These are phyloP conservation scores for Heliconius hewitsoni DNA, from an alignment of 1,140 invertebrate genomes.

Conservation along the genomic window DNA sequence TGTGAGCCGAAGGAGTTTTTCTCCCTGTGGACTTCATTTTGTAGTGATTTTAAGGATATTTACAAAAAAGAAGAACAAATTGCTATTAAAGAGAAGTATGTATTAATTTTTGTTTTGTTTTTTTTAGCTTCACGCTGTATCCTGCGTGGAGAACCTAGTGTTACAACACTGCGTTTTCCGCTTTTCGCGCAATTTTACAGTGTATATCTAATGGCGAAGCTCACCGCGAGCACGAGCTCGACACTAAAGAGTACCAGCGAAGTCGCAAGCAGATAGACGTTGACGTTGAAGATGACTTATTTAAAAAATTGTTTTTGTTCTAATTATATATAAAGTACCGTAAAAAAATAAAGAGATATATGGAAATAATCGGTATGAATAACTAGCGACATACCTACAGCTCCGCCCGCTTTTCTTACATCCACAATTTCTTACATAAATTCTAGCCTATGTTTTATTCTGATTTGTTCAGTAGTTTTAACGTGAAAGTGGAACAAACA, in stretches of 20 bases:
- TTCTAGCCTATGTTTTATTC: too few relatives aligned
- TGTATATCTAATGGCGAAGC: background rate
- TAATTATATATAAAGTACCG: too few relatives aligned
- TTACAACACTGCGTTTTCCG: background rate
- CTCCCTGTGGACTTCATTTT: conserved; percentile 93
- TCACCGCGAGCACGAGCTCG: background rate
- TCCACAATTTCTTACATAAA: too few relatives aligned
- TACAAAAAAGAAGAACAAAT: conserved; percentile 96
- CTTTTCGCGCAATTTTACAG: background rate
- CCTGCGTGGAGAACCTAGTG: background rate
- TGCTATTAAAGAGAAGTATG: conserved; percentile 91
- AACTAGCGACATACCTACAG: too few relatives aligned
- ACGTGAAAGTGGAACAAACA: too few relatives aligned
- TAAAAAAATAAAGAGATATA: too few relatives aligned
- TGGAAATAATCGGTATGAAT: too few relatives aligned
- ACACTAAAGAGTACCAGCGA: background rate
- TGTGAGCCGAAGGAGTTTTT: conserved; percentile 95
- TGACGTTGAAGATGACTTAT: too few relatives aligned
- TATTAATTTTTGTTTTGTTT: conserved; percentile 2
- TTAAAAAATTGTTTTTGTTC: background rate
- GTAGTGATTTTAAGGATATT: conserved; percentile 96
- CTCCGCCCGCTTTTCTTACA: too few relatives aligned
- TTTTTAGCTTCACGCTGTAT: background rate
- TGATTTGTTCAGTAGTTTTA: too few relatives aligned
- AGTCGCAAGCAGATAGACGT: too few relatives aligned